phyloP scores from a whole-genome alignment of 2,888 invertebrate species.

The Tenthredo amoena region DNA sequence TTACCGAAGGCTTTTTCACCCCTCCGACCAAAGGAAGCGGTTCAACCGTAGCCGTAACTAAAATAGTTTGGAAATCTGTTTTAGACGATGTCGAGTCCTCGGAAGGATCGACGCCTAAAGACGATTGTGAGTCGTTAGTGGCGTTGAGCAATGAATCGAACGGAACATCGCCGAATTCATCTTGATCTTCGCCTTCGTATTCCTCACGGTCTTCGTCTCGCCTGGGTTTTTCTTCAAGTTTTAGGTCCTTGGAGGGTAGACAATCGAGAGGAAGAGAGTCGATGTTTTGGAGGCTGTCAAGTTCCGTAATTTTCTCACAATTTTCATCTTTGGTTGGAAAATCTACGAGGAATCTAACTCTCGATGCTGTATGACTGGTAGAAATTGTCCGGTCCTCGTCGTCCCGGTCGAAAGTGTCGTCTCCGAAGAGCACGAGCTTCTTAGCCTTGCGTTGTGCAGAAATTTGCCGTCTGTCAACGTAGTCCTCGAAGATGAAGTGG shows the following conservation, averaged over 20 bases:
- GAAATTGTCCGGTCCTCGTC: constrained; percentile 40
- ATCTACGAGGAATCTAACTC: constrained; percentile 71
- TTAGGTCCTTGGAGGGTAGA: background rate
- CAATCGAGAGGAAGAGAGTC: constrained; percentile 55
- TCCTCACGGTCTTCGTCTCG: background rate
- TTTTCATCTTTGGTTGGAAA: constrained; percentile 62
- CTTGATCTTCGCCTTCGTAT: constrained; percentile 39
- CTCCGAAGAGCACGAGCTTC: constrained; percentile 53
- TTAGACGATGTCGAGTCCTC: constrained; percentile 36
- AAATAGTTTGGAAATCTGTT: constrained; percentile 42
- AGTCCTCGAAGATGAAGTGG: constrained; percentile 71
- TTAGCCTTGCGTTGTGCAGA: constrained; percentile 56
- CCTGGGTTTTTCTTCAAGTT: background rate
- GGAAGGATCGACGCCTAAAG: background rate
- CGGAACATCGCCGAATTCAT: constrained; percentile 60
- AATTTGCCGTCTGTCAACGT: constrained; percentile 67
- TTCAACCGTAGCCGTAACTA: constrained; percentile 26
- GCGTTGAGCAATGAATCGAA: constrained; percentile 55
- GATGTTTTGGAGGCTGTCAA: constrained; percentile 56
- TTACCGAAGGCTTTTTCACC: background rate
- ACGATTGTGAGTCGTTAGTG: background rate
- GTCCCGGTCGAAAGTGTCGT: constrained; percentile 55
- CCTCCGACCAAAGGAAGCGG: background rate
- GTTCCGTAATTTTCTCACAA: constrained; percentile 12
- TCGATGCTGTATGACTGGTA: constrained; percentile 58